Conservation (phyloP, 2,113 vertebrate species). For the Antechinus flavipes region DNA sequence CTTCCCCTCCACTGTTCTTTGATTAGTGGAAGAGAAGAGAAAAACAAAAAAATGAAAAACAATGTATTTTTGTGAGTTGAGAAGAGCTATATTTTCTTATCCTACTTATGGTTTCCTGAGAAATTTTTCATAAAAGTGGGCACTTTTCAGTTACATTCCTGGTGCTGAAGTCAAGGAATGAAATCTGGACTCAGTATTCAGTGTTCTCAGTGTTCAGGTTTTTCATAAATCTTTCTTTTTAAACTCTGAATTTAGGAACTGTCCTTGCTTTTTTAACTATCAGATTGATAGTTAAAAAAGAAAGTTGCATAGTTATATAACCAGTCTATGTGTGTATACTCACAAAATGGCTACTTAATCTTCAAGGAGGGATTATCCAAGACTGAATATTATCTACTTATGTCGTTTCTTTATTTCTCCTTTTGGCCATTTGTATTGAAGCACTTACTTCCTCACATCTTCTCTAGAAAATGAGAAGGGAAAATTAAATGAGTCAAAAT, state of each 20-base stretch:
- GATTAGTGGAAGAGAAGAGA: slow-evolving; percentile 18
- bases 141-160: background rate
- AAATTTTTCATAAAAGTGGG: slow-evolving; percentile 16
- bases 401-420: background rate
- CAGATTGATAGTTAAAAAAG: background rate
- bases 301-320: background rate
- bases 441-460: background rate
- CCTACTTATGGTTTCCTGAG: background rate
- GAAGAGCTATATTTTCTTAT: background rate
- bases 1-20: slow-evolving; percentile 38
- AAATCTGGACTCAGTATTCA: background rate
- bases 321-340: background rate
- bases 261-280: background rate
- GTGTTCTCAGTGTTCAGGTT: background rate
- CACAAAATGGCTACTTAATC: background rate
- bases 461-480: background rate
- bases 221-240: background rate
- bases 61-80: slow-evolving; percentile 31
- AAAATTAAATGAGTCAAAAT: background rate
- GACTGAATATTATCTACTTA: background rate
- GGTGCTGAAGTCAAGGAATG: background rate
- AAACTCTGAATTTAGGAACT: background rate
- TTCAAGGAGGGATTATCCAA: background rate
- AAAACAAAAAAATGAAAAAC: slow-evolving; percentile 34
- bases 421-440: background rate